Evolutionary conservation across 1,140 invertebrate genomes (phyloP).

Genomic region (Orussus abietinus): DNA sequence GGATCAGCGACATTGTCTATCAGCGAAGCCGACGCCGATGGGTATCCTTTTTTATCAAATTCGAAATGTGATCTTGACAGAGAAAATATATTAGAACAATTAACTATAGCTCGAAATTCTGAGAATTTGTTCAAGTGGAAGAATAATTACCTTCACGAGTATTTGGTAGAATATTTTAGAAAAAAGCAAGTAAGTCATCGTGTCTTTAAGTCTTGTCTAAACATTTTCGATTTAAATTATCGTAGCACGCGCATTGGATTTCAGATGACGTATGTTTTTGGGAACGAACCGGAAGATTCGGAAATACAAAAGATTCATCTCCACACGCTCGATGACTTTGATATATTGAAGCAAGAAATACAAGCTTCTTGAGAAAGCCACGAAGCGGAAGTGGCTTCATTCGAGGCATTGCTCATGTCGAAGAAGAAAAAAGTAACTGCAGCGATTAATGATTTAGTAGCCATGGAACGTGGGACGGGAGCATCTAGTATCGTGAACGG

Average conservation of each 20-base stretch:
- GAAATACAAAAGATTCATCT: constrained; percentile 10
- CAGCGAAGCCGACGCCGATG: too few relatives aligned
- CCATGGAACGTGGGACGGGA: constrained; percentile 6
- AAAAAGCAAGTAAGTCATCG: constrained; percentile 18
- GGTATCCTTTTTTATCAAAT: too few relatives aligned
- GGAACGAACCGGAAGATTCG: constrained; percentile 11
- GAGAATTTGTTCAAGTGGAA: constrained; percentile 6
- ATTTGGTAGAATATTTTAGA: constrained; percentile 20
- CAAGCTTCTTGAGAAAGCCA: constrained; percentile 7
- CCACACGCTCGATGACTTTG: not conserved
- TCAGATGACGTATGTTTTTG: constrained; percentile 19
- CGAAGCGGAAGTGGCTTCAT: constrained; percentile 3
- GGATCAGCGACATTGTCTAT: too few relatives aligned
- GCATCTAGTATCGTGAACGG: constrained; percentile 6
- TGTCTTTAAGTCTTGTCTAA: not conserved
- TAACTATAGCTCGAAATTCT: constrained; percentile 6
- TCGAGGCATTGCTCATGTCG: constrained; percentile 2
- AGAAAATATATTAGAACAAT: constrained; percentile 8
- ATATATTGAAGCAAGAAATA: constrained; percentile 10
- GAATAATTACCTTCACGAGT: constrained; percentile 18
- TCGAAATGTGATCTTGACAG: too few relatives aligned
- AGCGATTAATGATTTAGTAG: constrained; percentile 3
- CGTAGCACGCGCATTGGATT: not conserved
- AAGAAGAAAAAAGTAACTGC: constrained; percentile 4
- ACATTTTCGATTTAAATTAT: constrained; percentile 4